Evolutionary conservation across 2,797 vertebrate species (phyloP).

Genomic region (Acridotheres tristis): DNA sequence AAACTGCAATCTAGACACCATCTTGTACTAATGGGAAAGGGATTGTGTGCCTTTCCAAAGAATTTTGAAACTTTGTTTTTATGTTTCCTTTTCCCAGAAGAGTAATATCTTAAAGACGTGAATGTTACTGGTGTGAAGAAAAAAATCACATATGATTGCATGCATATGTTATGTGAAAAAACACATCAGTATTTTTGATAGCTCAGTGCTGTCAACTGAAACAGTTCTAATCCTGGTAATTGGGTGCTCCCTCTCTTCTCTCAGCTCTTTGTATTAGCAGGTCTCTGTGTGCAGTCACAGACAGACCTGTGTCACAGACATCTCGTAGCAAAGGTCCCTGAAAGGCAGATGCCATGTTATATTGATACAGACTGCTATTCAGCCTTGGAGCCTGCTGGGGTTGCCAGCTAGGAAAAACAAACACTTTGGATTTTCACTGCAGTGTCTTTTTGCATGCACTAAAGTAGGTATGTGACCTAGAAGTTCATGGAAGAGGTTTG

Average conservation of each 20-base stretch:
- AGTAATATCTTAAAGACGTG: background rate
- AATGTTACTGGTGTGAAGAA: background rate
- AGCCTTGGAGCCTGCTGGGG: background rate
- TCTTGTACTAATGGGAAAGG: background rate
- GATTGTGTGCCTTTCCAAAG: background rate
- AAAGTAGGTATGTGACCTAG: background rate
- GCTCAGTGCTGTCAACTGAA: background rate
- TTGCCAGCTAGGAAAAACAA: background rate
- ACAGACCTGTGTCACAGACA: background rate
- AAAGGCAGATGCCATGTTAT: conserved; percentile 3
- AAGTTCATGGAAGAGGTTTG: background rate
- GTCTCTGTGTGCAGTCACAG: background rate
- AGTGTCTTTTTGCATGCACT: background rate
- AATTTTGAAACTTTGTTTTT: background rate
- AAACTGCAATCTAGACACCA: background rate
- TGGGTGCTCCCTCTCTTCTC: background rate
- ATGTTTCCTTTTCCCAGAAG: background rate
- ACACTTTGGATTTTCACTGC: background rate
- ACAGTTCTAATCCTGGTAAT: background rate
- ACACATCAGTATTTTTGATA: background rate
- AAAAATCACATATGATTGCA: background rate
- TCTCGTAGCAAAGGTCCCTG: background rate
- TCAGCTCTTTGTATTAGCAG: background rate
- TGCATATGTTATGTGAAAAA: background rate
- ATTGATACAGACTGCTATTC: background rate